Conservation (phyloP, 92 coral and sea anemone species). For the Plumapathes pennacea region DNA sequence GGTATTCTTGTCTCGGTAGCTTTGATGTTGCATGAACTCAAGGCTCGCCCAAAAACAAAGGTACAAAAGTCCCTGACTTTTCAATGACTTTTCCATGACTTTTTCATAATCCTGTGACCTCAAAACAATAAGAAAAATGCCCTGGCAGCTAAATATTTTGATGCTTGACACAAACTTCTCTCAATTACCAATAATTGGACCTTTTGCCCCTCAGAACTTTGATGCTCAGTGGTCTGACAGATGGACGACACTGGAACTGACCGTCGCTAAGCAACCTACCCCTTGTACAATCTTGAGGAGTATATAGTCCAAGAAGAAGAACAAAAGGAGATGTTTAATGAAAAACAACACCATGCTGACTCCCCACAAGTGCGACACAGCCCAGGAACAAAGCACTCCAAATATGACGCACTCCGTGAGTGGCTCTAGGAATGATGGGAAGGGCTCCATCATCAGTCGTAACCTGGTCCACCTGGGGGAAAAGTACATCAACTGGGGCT, state of each 20-base stretch:
- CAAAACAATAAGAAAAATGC: too few relatives aligned
- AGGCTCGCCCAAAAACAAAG: too few relatives aligned
- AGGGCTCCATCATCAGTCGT: slow-evolving; percentile 94
- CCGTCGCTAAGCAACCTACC: slow-evolving; percentile 34
- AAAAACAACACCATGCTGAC: slow-evolving; percentile 54
- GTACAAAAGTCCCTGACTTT: too few relatives aligned
- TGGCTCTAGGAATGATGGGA: slow-evolving; percentile 84
- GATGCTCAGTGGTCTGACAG: background rate
- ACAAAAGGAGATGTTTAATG: slow-evolving; percentile 61
- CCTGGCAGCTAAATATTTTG: too few relatives aligned
- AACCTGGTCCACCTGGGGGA: slow-evolving; percentile 87
- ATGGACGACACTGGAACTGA: background rate
- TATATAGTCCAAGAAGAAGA: slow-evolving; percentile 80
- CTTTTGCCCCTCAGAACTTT: background rate
- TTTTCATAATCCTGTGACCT: too few relatives aligned
- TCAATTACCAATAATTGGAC: background rate
- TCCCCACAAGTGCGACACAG: slow-evolving; percentile 75
- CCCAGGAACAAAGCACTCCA: slow-evolving; percentile 79
- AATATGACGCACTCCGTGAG: slow-evolving; percentile 74
- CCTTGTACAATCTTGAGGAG: slow-evolving; percentile 86
- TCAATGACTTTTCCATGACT: too few relatives aligned
- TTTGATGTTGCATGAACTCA: too few relatives aligned
- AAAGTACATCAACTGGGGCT: too few relatives aligned
- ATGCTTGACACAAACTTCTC: too few relatives aligned
- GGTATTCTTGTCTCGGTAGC: too few relatives aligned